Base-by-base conservation (phyloP, 2,888 invertebrate species). In the Deladenus siricidicola region DNA sequence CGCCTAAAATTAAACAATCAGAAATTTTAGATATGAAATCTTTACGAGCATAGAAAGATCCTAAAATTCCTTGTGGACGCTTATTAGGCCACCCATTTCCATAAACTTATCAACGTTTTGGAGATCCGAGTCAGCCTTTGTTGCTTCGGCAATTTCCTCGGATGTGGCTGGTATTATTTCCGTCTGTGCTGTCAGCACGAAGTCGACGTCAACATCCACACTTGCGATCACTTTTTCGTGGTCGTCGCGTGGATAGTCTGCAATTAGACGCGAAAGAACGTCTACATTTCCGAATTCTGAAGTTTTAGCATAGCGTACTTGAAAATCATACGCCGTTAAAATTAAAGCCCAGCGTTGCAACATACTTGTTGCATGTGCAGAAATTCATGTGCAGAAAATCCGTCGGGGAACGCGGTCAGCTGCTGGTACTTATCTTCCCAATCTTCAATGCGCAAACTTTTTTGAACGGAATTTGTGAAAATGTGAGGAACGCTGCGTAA, bases 1-100 rank as follows among this genome's bases (percentile, higher is more conserved):
- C 49, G 17, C 67, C 70, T 28, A 68, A 65, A 43, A 71, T 28
- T 6, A 79, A n/a, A 53, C 56, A 57, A 2, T 28, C 29, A n/a
- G 39, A 17, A 6, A 55, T 45, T 53, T 42, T 26, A 21, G 47
- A 34, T 2, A 59, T 28, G 3, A 34, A n/a, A 4, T 26, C 4
- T 8, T 56, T 6, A 8, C 30, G 28, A 2, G 14, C 3, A n/a
- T 29, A 52, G 23, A 29, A 59, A 21, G 48, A 28, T 19, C 14
- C 29, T 3, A 59, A 4, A 4, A n/a, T 24, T 3, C 55, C 23
- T 4, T n/a, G 2, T 19, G 49, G 30, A 29, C n/a, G 4, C 29
- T 34, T 49, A 6, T 30, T 30, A 4, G 57, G 57, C 57, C 57
- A 57, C 17, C 57, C 49, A 3, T 30, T 42, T 39, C 21, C 14